These are phyloP conservation scores for Dasyprocta punctata DNA, from an alignment of 2,113 vertebrate genomes.

Conservation along the genomic window DNA sequence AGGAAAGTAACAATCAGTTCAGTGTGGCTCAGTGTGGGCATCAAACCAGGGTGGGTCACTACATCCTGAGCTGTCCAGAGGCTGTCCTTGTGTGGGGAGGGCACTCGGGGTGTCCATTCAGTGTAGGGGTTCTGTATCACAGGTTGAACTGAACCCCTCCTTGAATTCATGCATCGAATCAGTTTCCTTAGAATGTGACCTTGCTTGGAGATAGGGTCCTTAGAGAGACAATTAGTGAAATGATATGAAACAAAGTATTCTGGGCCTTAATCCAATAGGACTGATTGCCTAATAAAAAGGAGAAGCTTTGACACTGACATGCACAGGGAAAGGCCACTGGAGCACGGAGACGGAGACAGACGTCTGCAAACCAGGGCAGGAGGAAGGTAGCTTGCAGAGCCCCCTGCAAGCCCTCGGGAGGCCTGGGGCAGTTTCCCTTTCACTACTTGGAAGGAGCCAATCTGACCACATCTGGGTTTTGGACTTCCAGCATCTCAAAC, in stretches of 20 bases:
- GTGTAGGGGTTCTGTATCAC: neutral
- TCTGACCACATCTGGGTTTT: accelerated
- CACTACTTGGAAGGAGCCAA: too few relatives aligned
- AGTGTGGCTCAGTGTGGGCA: accelerated
- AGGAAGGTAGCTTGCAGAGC: neutral
- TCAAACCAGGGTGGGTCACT: neutral
- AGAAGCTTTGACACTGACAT: too few relatives aligned
- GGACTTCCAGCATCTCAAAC: neutral
- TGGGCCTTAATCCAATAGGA: neutral
- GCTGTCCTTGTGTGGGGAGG: neutral
- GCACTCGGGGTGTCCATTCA: accelerated
- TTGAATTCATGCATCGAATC: neutral
- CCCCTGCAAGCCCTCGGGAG: neutral
- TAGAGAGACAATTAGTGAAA: neutral
- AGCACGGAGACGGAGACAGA: neutral
- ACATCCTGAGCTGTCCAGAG: neutral
- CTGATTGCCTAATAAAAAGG: neutral
- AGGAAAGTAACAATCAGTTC: neutral
- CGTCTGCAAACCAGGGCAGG: too few relatives aligned
- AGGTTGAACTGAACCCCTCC: too few relatives aligned
- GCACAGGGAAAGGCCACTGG: accelerated
- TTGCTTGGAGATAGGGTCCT: neutral
- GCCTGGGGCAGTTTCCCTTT: neutral
- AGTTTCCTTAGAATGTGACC: neutral
- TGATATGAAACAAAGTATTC: neutral